Evolutionary conservation across 2,113 vertebrate species (phyloP).

Genomic region (Cryptotis parvus): DNA sequence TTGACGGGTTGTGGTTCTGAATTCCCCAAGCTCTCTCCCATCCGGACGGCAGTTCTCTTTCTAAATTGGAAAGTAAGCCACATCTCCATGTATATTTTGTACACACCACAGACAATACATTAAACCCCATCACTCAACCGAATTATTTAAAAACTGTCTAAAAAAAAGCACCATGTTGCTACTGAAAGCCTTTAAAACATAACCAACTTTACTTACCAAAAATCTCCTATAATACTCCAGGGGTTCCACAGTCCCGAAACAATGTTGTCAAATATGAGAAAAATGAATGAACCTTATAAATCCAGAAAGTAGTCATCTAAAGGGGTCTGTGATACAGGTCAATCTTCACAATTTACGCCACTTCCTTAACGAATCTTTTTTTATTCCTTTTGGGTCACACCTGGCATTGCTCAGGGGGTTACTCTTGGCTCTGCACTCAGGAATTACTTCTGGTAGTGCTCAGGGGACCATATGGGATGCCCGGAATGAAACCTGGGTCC

Average conservation of each 20-base stretch:
- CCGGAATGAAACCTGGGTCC: too few species aligned
- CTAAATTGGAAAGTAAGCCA: conserved; percentile 82
- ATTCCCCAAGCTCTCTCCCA: conserved; percentile 95
- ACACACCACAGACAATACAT: conserved; percentile 11
- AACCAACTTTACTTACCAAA: conserved; percentile 90
- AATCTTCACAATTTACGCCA: neutral
- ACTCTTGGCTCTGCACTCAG: too few species aligned
- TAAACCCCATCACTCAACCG: neutral
- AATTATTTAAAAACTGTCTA: neutral
- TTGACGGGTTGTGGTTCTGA: conserved; percentile 97
- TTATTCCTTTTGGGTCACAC: neutral
- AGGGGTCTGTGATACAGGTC: neutral
- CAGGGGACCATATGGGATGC: too few species aligned
- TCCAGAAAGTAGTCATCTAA: neutral
- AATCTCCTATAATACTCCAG: conserved; percentile 97
- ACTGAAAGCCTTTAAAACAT: neutral
- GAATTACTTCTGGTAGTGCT: too few species aligned
- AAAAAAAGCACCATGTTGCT: neutral
- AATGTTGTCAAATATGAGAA: conserved; percentile 33
- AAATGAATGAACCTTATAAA: conserved; percentile 24
- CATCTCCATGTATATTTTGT: neutral
- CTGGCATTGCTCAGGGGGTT: too few species aligned
- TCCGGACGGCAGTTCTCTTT: conserved; percentile 98
- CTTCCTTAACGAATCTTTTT: neutral
- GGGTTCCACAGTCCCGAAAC: conserved; percentile 95